Conservation (phyloP, 2,888 invertebrate genomes). For the Chrysotoxum bicinctum region DNA sequence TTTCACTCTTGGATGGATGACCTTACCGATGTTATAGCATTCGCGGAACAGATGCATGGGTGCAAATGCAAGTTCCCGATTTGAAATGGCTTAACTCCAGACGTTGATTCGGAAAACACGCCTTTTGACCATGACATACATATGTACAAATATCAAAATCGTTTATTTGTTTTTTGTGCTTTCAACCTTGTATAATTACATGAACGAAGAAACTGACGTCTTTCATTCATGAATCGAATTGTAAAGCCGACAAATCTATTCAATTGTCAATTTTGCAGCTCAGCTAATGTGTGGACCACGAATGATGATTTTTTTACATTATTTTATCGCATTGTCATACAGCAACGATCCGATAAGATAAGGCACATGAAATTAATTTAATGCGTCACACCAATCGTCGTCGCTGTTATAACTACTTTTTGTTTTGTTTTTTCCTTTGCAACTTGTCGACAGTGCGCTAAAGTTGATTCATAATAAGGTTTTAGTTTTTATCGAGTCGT, state of each 20-base stretch:
- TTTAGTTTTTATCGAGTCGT: slow-evolving; percentile 17
- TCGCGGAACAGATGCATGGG: too few relatives aligned
- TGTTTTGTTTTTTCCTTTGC: slow-evolving; percentile 25
- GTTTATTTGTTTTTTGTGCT: not conserved
- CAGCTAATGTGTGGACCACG: not conserved
- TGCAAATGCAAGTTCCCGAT: too few relatives aligned
- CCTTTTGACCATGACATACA: not conserved
- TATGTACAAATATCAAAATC: too few relatives aligned
- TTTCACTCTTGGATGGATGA: too few relatives aligned
- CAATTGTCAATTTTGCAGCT: not conserved
- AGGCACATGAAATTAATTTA: slow-evolving; percentile 2
- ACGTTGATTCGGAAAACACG: too few relatives aligned
- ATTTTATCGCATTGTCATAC: slow-evolving; percentile 10
- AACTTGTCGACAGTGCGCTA: not conserved
- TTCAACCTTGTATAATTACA: not conserved
- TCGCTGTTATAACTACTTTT: not conserved
- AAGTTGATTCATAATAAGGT: not conserved
- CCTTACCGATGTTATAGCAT: too few relatives aligned
- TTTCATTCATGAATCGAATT: slow-evolving; percentile 1
- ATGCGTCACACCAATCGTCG: slow-evolving; percentile 2
- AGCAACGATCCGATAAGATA: slow-evolving; percentile 16
- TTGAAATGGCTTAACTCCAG: too few relatives aligned
- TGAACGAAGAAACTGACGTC: not conserved
- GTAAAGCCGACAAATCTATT: not conserved
- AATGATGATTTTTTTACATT: not conserved